Base-by-base conservation (phyloP, 2,888 invertebrate species). In the Elgonia sp. region DNA sequence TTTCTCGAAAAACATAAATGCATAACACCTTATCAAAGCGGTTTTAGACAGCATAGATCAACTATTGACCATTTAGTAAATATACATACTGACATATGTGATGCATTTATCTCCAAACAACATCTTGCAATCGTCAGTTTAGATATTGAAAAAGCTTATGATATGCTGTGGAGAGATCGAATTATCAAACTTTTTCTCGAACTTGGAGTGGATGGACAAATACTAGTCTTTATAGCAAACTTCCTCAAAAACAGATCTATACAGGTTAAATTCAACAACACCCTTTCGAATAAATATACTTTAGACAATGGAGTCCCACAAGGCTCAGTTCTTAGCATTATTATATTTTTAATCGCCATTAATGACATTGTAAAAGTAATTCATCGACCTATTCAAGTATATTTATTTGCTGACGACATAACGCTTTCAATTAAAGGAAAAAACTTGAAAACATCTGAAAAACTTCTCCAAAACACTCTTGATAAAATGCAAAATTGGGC, bases 111-210 rank as follows among this genome's bases (percentile, higher is more conserved):
- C 6, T 63, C 79, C 4, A 81, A 90, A 10, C 46, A 88, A 69
- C 89, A 90, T 20, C 62, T 89, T 2, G 46, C 89, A 9, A 83
- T 73, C 2, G 85, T 90, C 0, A 67, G 77, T 18, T 60, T 90
- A 16, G 89, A 90, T 57, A 79, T 89, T 5, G 89, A 88, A 55
- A 89, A 90, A 57, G 89, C 90, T 0, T 90, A 89, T 60, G 89
- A 90, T 21, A 88, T 88, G 86, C 67, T 88, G 2, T 87, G 84
- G 83, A 79, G 70, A 46, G 65, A 84, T 7, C 46, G 81, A 72
- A 42, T 81, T 29, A 29, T 81, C 0, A 8, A 53, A 2, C 53
- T 86, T 39, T 50, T 85, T n/a, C 14, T 39, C 6, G n/a, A 77
- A 14, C 14, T 40, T 21, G 72, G 63, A 18, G 18, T 87, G 39